Percentiles rank a stretch among this genome's conserved stretches.
These are phyloP conservation scores for Leptopilina syphax DNA, from an alignment of 2,888 invertebrate genomes.

Conservation along the genomic window DNA sequence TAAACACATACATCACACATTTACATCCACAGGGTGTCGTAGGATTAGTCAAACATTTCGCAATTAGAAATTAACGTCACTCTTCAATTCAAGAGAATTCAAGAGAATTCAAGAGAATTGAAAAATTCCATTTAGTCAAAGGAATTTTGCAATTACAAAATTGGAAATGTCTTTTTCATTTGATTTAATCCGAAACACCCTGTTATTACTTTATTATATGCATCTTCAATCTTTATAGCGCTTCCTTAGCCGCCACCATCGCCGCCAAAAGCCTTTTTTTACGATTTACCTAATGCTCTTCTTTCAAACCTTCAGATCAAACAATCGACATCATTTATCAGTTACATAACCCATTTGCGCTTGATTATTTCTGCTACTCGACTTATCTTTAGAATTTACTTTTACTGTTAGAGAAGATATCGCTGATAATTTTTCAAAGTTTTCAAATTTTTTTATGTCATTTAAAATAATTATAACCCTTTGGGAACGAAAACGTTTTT, in stretches of 20 bases:
- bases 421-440: neutral
- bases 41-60: too few species aligned
- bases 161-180: too few species aligned
- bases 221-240: constrained; percentile 38
- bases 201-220: neutral
- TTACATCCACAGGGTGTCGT: too few species aligned
- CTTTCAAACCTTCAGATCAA: constrained; percentile 18
- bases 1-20: neutral
- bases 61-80: too few species aligned
- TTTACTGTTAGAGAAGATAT: neutral
- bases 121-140: too few species aligned
- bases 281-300: constrained; percentile 21
- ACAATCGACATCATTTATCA: constrained; percentile 26
- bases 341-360: constrained; percentile 1
- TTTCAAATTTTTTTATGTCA: neutral
- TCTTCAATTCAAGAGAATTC: too few species aligned
- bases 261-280: constrained; percentile 3
- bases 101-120: too few species aligned
- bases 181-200: neutral
- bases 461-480: too few species aligned
- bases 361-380: constrained; percentile 18
- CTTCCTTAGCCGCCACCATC: constrained; percentile 33
- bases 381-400: neutral
- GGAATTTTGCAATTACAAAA: too few species aligned
- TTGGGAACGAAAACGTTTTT: too few species aligned